These are phyloP conservation scores for Diplolepis rosae DNA, from an alignment of 2,888 invertebrate genomes.

Conservation along the genomic window DNA sequence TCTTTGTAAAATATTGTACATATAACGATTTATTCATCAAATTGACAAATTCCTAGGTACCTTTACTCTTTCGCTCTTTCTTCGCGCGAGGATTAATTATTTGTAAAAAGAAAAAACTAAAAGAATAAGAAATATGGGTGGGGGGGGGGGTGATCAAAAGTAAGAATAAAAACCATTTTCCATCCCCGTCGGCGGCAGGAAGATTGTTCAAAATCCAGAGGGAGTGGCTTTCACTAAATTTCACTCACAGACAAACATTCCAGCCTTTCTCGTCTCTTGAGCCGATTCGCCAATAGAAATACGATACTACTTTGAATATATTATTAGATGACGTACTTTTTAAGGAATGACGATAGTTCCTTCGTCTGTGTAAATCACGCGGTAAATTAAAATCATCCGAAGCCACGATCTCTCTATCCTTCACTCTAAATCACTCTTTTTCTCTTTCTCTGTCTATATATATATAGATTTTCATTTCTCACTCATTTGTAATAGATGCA, in stretches of 20 bases:
- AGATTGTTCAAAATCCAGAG: neutral
- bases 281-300: slow-evolving; percentile 56
- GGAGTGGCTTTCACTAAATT: slow-evolving; percentile 26
- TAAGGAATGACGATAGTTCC: slow-evolving; percentile 71
- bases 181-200: slow-evolving; percentile 25
- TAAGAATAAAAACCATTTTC: slow-evolving; percentile 24
- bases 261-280: slow-evolving; percentile 53
- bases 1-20: slow-evolving; percentile 74
- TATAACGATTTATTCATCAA: slow-evolving; percentile 71
- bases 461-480: neutral
- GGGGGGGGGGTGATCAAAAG: too few species aligned
- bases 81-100: slow-evolving; percentile 58
- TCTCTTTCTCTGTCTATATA: neutral
- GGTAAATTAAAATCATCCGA: slow-evolving; percentile 64
- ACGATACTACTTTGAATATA: slow-evolving; percentile 57
- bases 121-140: slow-evolving; percentile 38
- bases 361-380: slow-evolving; percentile 71
- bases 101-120: slow-evolving; percentile 48
- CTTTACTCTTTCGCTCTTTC: slow-evolving; percentile 62
- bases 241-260: slow-evolving; percentile 68
- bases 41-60: slow-evolving; percentile 70
- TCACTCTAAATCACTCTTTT: neutral
- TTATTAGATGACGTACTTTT: slow-evolving; percentile 62
- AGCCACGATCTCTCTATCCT: neutral
- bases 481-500: slow-evolving; percentile 66